A percentile compares a stretch with the other conserved stretches of the same genome.
Evolutionary conservation across 1,140 invertebrate genomes (phyloP).

Genomic region (Hyles euphorbiae): DNA sequence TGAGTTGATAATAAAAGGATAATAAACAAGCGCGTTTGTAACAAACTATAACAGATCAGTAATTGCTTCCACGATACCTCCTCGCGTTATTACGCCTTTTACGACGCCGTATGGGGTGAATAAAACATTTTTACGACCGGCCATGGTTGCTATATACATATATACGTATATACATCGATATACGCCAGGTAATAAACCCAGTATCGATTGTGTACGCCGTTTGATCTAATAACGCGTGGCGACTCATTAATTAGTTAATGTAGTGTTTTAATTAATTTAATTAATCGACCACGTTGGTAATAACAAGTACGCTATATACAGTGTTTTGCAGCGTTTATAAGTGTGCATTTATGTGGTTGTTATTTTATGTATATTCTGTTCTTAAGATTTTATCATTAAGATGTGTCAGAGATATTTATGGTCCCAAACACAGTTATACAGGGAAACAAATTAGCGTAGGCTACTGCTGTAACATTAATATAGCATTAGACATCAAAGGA

Average conservation of each 20-base stretch:
- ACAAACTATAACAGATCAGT: constrained; percentile 75
- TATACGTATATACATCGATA: constrained; percentile 27
- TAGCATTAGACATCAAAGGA: not conserved
- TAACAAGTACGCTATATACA: not conserved
- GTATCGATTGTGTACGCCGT: constrained; percentile 7
- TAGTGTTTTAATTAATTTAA: constrained; percentile 2
- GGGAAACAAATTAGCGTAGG: no score
- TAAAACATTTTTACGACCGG: constrained; percentile 74
- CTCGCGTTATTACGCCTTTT: constrained; percentile 73
- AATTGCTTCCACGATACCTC: constrained; percentile 73
- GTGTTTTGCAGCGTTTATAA: not conserved
- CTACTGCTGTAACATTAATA: no score
- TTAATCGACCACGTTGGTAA: not conserved
- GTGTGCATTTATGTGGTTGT: not conserved
- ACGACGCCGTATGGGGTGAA: constrained; percentile 73
- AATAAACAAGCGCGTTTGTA: constrained; percentile 72
- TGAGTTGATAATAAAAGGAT: constrained; percentile 73
- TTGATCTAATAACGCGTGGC: no score
- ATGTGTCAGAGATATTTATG: no score
- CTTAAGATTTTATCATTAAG: no score
- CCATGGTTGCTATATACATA: constrained; percentile 55
- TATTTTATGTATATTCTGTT: not conserved
- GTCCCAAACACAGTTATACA: no score
- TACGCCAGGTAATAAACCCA: constrained; percentile 34
- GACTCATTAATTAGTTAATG: constrained; percentile 2